Evolutionary conservation across 2,797 vertebrate genomes (phyloP), one percentile per base, ranked within the genome.

Genomic region (Falco peregrinus): DNA sequence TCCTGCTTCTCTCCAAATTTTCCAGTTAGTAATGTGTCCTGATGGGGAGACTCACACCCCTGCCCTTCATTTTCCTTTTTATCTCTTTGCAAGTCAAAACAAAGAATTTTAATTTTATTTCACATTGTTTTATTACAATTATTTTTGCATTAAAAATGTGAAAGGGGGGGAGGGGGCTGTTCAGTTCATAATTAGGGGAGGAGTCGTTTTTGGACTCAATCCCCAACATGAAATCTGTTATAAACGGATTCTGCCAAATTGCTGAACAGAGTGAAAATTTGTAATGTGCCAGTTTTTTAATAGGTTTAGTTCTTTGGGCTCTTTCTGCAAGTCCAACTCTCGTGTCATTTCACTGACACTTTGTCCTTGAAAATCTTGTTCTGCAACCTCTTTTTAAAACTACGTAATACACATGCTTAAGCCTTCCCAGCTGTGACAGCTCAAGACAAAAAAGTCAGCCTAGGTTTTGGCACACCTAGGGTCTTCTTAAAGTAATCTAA

Each of bases 161-260:
- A 76, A 73, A 28, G 20, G 20, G 2, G n/a, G 59, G 86, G 12
- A 68, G 54, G 73, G 61, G 77, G 41, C 64, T 90, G 95, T 97
- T 96, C 91, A 92, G 63, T 96, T 97, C 81, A 93, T 97, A 97
- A 98, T 98, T 97, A 97, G 95, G 95, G 97, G 97, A 97, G 96
- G 96, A 97, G 97, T 87, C 5, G 1, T 53, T 97, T 97, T 98
- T 98, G 98, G 97, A 98, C 84, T 90, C 88, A 76, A 14, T 98
- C 82, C 96, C 51, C 91, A 96, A 65, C 82, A 92, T 45, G 84
- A 98, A 98, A 98, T 98, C 98, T 98, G 98, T 98, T 96, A 92
- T 95, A 96, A 98, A 95, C 82, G 48, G 50, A 70, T 96, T 94
- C 96, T 98, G 98, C 98, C 98, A 98, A 98, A 98, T 97, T 96